Evolutionary conservation across 2,113 vertebrate species (phyloP).

Genomic region (Excalfactoria chinensis): DNA sequence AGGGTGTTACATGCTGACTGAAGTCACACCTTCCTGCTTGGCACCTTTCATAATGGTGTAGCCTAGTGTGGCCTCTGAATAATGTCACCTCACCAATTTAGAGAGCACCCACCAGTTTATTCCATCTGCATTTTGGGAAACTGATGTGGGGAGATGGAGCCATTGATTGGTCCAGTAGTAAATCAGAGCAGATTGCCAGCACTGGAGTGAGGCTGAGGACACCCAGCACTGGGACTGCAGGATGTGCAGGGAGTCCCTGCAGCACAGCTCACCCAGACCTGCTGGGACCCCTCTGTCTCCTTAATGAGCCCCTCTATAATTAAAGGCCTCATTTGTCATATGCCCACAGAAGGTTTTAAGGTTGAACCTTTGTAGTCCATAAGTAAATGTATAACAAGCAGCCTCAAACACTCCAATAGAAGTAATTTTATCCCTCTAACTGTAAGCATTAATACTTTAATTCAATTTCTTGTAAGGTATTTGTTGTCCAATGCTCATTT

Average conservation of each 20-base stretch:
- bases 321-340: background rate
- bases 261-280: background rate
- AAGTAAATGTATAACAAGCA: background rate
- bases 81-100: accelerated
- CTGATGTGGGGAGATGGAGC: background rate
- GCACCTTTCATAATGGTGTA: background rate
- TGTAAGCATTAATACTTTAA: background rate
- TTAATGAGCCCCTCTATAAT: accelerated
- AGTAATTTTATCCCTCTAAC: background rate
- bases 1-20: background rate
- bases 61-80: background rate
- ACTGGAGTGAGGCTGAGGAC: background rate
- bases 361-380: background rate
- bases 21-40: background rate
- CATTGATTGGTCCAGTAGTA: background rate
- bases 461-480: background rate
- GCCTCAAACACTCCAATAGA: background rate
- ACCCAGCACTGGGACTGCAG: background rate
- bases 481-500: background rate
- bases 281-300: background rate
- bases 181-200: background rate
- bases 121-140: background rate
- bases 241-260: background rate
- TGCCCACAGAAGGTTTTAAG: background rate
- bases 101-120: background rate